phyloP scores from a whole-genome alignment of 2,113 vertebrate genomes.

The Sphyrna mokarran region DNA sequence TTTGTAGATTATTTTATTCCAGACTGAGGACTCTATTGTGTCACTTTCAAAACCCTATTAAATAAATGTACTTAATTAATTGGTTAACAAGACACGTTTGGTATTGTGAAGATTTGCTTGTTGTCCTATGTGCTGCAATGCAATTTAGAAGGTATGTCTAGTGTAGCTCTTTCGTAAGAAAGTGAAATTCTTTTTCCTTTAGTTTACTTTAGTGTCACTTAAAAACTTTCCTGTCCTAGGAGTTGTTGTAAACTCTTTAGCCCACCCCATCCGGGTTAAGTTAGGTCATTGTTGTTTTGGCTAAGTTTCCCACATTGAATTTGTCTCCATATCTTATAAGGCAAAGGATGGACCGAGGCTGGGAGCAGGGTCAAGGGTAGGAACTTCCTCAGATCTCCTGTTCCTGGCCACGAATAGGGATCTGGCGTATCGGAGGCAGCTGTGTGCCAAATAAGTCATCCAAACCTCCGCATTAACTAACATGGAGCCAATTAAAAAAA shows the following conservation, averaged over 20 bases:
- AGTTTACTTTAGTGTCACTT: background rate
- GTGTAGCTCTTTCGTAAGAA: background rate
- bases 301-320: background rate
- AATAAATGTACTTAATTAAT: background rate
- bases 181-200: background rate
- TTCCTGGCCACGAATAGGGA: background rate
- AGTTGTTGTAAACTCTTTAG: background rate
- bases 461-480: background rate
- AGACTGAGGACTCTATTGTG: background rate
- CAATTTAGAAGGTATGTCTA: background rate
- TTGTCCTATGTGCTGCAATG: background rate
- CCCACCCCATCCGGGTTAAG: background rate
- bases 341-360: background rate
- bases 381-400: background rate
- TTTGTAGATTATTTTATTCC: background rate
- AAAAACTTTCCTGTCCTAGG: background rate
- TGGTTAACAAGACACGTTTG: background rate
- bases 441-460: background rate
- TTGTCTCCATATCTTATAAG: background rate
- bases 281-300: background rate
- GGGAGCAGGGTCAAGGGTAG: background rate
- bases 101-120: background rate
- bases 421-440: background rate
- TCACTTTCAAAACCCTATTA: background rate
- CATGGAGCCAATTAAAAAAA: background rate